Base-by-base conservation (phyloP, 2,797 vertebrate species). In the Myotis pilosus region DNA sequence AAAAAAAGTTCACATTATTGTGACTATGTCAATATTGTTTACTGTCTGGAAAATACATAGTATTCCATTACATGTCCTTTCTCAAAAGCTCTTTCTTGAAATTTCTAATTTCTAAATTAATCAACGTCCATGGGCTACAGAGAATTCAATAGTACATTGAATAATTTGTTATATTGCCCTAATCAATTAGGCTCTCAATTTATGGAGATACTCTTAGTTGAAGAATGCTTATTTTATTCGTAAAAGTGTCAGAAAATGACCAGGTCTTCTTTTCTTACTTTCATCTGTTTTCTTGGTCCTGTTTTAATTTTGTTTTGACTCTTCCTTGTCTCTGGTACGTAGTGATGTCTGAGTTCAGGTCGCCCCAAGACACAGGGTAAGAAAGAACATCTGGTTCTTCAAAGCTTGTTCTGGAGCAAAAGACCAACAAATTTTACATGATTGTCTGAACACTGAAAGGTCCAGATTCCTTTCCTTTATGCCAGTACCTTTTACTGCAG, bases 341-440 rank as follows among this genome's bases (percentile, higher is more conserved):
- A 89, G 64, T 92, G 57, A 92, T 69, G 51, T 28, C 74, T 64
- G 78, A 92, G 28, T 55, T 88, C n/a, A 51, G 28, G 22, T 78
- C 92, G 49, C 55, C 92, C 60, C 57, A 71, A 72, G 44, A 79
- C 25, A 89, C 36, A 86, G 53, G 36, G 64, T 91, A 91, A 64
- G 13, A 91, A 78, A 57, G 66, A 86, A 76, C 16, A 55, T 76
- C 57, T 83, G n/a, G 11, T 69, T 91, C 55, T 88, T 86, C 44
- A 88, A 96, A 83, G 17, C 28, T 79, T 86, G 13, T 38, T 83
- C 75, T 87, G 38, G 6, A 91, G 66, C 83, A 74, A 89, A 97
- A 95, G 53, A 78, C 44, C 13, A 71, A 66, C 62, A 80, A 83
- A 80, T 6, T 9, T 72, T 75, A 69, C 57, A 91, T 68, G 94